Base-by-base conservation (phyloP, 1,140 invertebrate genomes). In the Aphaenogaster ashmeadi region DNA sequence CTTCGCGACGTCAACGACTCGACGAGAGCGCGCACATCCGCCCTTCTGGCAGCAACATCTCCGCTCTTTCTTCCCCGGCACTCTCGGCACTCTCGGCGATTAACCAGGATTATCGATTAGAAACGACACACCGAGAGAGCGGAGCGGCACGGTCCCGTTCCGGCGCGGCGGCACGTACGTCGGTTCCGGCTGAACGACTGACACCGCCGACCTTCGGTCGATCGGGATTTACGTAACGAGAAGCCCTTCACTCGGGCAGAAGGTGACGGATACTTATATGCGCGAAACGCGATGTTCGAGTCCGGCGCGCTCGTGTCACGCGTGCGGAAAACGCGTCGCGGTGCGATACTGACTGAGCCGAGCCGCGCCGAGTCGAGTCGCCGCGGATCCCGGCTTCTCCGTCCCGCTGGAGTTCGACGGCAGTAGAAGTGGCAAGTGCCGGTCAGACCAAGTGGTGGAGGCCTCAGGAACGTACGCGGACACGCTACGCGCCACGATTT, bases 381-480 rank as follows among this genome's bases (percentile, higher is more conserved):
- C 5, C 5, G 69, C 60, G 77, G 38, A 54, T 77, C 87, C 89
- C 86, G 79, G 47, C 86, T 88, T 47, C 33, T 62, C 86, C 86
- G 69, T 60, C 56, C 74, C 38, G 71, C 11, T 36, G 69, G 60
- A 67, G 77, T 78, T 78, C 50, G 60, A 44, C 56, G 33, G 86
- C n/a, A 66, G 89, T 90, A 91, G 89, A 91, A 90, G 89, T 88
- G 89, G 89, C 62, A 91, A 60, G 74, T 88, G 77, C 80, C 69
- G 69, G 56, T 71, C 56, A 62, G 60, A 77, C 60, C 54, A 75
- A 83, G 74, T 79, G 72, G 86, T 52, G 77, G 86, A 80, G 58
- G 52, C 54, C 56, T 81, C 89, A 91, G 89, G 80, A 86, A 86
- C 79, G 80, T 88, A 88, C 77, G 41, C 47, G 36, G 47, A 27